These are phyloP conservation scores for Metallyticus violacea DNA, from an alignment of 2,888 invertebrate species.

Conservation along the genomic window DNA sequence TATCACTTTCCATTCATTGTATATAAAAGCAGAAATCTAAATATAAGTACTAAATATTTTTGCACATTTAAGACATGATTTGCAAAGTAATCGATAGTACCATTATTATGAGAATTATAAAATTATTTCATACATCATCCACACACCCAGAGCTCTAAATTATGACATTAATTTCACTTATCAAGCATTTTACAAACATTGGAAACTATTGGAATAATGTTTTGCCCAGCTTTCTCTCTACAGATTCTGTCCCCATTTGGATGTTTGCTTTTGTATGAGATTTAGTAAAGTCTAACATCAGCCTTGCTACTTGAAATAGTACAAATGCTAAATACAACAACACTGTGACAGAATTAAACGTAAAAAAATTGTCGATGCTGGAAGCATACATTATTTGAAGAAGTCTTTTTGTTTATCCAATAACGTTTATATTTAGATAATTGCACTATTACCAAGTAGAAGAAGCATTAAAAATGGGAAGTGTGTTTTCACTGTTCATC, in stretches of 20 bases:
- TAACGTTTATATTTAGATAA: neutral
- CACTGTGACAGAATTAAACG: neutral
- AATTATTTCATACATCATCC: neutral
- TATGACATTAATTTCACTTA: neutral
- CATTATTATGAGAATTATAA: neutral
- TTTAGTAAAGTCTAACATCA: neutral
- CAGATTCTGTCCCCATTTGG: too few relatives aligned
- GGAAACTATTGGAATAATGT: neutral
- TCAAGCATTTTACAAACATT: neutral
- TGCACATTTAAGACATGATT: neutral
- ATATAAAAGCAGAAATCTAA: neutral
- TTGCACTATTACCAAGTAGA: too few relatives aligned
- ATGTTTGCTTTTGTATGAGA: too few relatives aligned
- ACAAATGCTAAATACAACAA: neutral
- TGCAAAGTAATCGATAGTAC: neutral
- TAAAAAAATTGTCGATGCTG: neutral
- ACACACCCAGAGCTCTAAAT: neutral
- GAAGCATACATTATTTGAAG: neutral
- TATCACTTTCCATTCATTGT: neutral
- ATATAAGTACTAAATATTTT: neutral
- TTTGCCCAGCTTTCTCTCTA: neutral
- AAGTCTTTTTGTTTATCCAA: neutral
- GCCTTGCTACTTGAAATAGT: neutral
- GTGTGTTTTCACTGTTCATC: constrained; percentile 50
- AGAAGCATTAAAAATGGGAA: neutral